These are phyloP conservation scores for Antennarius striatus DNA, from an alignment of 2,113 vertebrate genomes.

Conservation along the genomic window DNA sequence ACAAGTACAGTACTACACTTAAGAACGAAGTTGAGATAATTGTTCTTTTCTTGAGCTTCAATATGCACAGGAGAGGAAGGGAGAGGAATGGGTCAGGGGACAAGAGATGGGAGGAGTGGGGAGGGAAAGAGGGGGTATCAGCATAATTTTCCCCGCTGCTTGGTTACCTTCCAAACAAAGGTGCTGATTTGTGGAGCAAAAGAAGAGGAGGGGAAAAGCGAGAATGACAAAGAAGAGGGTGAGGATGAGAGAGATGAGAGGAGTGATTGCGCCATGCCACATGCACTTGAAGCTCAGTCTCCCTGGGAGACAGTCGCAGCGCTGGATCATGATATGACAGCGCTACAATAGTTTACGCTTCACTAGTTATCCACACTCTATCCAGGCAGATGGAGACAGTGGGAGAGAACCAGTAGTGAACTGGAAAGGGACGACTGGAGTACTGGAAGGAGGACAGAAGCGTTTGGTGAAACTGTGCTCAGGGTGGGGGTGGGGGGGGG, in stretches of 20 bases:
- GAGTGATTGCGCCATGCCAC: slow-evolving; percentile 77
- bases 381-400: slow-evolving; percentile 41
- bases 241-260: slow-evolving; percentile 66
- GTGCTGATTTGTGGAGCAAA: slow-evolving; percentile 77
- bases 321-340: slow-evolving; percentile 71
- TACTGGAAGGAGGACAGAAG: slow-evolving; percentile 35
- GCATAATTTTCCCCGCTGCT: slow-evolving; percentile 81
- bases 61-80: slow-evolving; percentile 8
- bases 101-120: slow-evolving; percentile 35
- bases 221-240: slow-evolving; percentile 58
- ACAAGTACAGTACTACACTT: too few species aligned
- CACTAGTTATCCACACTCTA: slow-evolving; percentile 36
- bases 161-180: slow-evolving; percentile 85
- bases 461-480: slow-evolving; percentile 37
- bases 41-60: slow-evolving; percentile 18
- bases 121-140: slow-evolving; percentile 52
- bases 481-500: slow-evolving; percentile 10
- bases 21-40: not conserved
- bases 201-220: slow-evolving; percentile 67
- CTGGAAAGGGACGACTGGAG: slow-evolving; percentile 47
- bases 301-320: slow-evolving; percentile 77
- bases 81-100: slow-evolving; percentile 58
- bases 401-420: slow-evolving; percentile 23
- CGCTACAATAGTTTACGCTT: slow-evolving; percentile 68
- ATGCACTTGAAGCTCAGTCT: slow-evolving; percentile 81